Percentiles rank a stretch among this genome's conserved stretches.
Evolutionary conservation across 2,797 vertebrate genomes (phyloP).

Genomic region (Pogonophryne albipinna): DNA sequence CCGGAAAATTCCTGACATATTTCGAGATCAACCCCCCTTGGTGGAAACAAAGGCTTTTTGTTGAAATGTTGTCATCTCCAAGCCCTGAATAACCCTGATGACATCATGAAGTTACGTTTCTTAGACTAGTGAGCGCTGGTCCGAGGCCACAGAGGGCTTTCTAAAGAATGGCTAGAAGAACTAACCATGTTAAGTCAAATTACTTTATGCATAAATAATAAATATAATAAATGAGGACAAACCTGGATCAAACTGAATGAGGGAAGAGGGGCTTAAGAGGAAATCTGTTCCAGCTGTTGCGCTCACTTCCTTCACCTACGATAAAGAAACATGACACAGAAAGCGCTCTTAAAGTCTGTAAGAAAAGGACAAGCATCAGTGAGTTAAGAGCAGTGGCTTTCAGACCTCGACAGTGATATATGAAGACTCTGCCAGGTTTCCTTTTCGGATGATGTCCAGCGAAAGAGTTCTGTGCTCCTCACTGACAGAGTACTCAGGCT

Average conservation of each 20-base stretch:
- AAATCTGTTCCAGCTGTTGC: slow-evolving; percentile 91
- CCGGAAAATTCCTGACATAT: background rate
- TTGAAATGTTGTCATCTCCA: background rate
- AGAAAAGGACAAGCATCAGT: rapidly evolving
- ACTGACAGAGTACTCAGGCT: slow-evolving; percentile 84
- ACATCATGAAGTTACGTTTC: background rate
- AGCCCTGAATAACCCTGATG: background rate
- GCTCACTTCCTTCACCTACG: slow-evolving; percentile 89
- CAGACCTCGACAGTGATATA: slow-evolving; percentile 91
- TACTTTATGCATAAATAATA: too few relatives aligned
- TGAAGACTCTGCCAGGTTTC: slow-evolving; percentile 88
- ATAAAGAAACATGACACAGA: slow-evolving; percentile 21
- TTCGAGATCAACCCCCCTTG: background rate
- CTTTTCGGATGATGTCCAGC: slow-evolving; percentile 88
- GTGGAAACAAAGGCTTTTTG: background rate
- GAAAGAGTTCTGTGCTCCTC: slow-evolving; percentile 84
- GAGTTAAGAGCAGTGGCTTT: background rate
- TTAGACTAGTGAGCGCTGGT: background rate
- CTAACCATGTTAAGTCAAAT: background rate
- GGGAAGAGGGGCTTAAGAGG: slow-evolving; percentile 80
- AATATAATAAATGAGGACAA: slow-evolving; percentile 19
- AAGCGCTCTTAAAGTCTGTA: background rate
- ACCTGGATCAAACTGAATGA: slow-evolving; percentile 99
- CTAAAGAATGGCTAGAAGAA: background rate
- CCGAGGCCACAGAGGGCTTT: background rate